Evolutionary conservation across 2,888 invertebrate genomes (phyloP).

Genomic region (Plagodis pulveraria): DNA sequence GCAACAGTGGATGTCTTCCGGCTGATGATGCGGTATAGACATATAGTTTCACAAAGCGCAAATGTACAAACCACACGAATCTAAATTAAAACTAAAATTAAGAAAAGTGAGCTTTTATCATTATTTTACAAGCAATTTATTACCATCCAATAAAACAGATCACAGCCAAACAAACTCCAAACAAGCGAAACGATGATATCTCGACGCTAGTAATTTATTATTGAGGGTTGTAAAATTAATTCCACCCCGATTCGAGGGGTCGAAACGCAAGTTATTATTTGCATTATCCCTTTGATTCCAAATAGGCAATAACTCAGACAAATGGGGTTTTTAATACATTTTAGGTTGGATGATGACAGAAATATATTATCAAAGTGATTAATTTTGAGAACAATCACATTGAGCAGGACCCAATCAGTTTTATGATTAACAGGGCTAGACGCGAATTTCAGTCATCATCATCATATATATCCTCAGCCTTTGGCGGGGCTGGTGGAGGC

Average conservation of each 20-base stretch:
- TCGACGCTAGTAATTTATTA: constrained; percentile 28
- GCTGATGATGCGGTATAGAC: too few species aligned
- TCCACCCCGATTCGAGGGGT: constrained; percentile 26
- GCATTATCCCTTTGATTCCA: constrained; percentile 66
- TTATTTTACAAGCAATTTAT: constrained; percentile 16
- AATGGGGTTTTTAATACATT: constrained; percentile 49
- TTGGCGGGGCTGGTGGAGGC: too few species aligned
- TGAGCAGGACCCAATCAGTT: too few species aligned
- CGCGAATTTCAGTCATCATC: too few species aligned
- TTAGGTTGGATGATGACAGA: neutral
- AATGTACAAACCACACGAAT: neutral
- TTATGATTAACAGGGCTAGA: too few species aligned
- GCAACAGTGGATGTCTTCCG: too few species aligned
- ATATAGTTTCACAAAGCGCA: neutral
- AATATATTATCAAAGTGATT: too few species aligned
- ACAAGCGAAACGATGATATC: constrained; percentile 33
- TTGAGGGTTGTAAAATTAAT: constrained; percentile 33
- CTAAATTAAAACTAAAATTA: neutral
- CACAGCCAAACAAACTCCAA: constrained; percentile 31
- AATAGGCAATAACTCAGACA: constrained; percentile 51
- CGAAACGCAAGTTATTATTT: constrained; percentile 49
- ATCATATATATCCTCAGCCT: too few species aligned
- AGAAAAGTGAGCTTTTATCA: neutral
- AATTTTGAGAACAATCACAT: too few species aligned
- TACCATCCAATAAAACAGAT: constrained; percentile 23